A percentile compares a stretch with the other conserved stretches of the same genome.
Conservation (phyloP, 2,888 invertebrate genomes). For the Caenorhabditis macrosperma region DNA sequence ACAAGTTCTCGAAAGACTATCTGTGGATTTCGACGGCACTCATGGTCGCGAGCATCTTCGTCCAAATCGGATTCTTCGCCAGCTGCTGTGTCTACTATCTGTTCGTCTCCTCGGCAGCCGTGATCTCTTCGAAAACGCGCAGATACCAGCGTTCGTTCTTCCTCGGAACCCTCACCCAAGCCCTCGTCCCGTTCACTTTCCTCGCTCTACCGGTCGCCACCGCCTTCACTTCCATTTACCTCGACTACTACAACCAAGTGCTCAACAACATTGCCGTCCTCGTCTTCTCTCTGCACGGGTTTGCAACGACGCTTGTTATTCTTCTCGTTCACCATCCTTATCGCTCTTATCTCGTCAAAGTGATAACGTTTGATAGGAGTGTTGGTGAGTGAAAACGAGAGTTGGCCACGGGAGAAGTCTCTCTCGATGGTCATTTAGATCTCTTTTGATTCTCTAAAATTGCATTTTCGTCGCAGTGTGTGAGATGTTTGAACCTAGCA, state of each 20-base stretch:
- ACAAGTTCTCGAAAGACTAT: constrained; percentile 23
- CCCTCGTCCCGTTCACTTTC: constrained; percentile 18
- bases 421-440: too few relatives aligned
- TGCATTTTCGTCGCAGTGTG: too few relatives aligned
- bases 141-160: constrained; percentile 32
- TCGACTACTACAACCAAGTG: constrained; percentile 26
- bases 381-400: constrained; percentile 17
- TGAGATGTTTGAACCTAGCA: too few relatives aligned
- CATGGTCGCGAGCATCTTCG: not conserved
- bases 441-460: too few relatives aligned
- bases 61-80: constrained; percentile 11
- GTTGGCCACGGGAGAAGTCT: not conserved
- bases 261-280: constrained; percentile 24
- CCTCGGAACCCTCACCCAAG: constrained; percentile 33
- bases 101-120: constrained; percentile 17
- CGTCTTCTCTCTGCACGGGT: constrained; percentile 34
- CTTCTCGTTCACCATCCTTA: constrained; percentile 40
- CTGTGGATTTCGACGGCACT: constrained; percentile 8
- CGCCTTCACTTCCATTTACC: constrained; percentile 11
- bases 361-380: constrained; percentile 26
- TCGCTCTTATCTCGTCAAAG: constrained; percentile 21
- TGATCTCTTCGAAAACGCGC: constrained; percentile 22
- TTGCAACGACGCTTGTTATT: constrained; percentile 24
- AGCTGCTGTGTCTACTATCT: constrained; percentile 26
- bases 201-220: constrained; percentile 5